Percentiles rank a stretch among this genome's conserved stretches.
Conservation (phyloP, 30 jellyfish, hydroid and myxozoan genomes). For the Pelagia noctiluca region DNA sequence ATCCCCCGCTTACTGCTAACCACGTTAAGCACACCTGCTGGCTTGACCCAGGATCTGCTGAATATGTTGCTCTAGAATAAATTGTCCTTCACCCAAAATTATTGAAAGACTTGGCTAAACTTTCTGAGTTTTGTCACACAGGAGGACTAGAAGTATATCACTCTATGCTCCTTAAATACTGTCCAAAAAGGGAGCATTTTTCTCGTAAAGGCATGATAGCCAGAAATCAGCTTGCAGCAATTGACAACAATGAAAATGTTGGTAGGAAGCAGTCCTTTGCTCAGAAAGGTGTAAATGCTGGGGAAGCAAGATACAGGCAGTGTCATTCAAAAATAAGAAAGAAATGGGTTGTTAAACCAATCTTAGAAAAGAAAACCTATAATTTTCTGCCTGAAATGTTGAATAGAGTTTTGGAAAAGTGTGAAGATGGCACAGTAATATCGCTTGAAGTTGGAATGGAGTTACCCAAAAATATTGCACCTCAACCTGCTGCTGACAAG, state of each 20-base stretch:
- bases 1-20: constrained; percentile 33
- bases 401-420: neutral
- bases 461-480: constrained; percentile 19
- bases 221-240: constrained; percentile 48
- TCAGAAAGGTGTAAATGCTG: constrained; percentile 32
- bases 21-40: constrained; percentile 24
- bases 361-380: constrained; percentile 1
- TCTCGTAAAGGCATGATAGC: constrained; percentile 48
- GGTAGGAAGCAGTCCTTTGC: constrained; percentile 30
- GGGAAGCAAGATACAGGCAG: neutral
- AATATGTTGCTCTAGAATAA: constrained; percentile 21
- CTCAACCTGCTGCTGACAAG: constrained; percentile 14
- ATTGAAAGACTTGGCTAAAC: no score
- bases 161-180: constrained; percentile 37
- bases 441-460: neutral
- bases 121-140: constrained; percentile 59
- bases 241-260: constrained; percentile 36
- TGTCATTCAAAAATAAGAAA: constrained; percentile 24
- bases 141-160: constrained; percentile 60
- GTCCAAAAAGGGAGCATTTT: constrained; percentile 50
- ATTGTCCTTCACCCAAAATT: constrained; percentile 35
- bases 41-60: constrained; percentile 40
- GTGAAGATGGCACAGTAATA: constrained; percentile 8
- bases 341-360: no score
- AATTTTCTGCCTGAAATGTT: constrained; percentile 7